Percentiles rank a stretch among this genome's conserved stretches.
Evolutionary conservation across 2,888 invertebrate species (phyloP).

Genomic region (Eurois occulta): DNA sequence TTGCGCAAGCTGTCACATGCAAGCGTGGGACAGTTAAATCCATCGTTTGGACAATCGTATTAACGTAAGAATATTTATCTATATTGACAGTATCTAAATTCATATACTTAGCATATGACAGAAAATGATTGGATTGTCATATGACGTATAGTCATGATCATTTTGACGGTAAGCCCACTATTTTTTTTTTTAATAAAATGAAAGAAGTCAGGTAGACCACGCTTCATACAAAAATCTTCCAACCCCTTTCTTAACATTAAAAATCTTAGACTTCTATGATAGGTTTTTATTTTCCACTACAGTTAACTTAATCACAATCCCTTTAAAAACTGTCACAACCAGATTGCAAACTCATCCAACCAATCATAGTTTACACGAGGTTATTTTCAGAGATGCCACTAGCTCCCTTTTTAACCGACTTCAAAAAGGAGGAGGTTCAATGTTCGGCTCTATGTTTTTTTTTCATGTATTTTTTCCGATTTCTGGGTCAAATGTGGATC

Average conservation of each 20-base stretch:
- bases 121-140: background rate
- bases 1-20: constrained; percentile 25
- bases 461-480: no score
- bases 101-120: background rate
- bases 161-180: no score
- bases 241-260: background rate
- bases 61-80: background rate
- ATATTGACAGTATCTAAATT: background rate
- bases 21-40: background rate
- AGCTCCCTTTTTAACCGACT: constrained; percentile 31
- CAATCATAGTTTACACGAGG: no score
- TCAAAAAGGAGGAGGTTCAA: no score
- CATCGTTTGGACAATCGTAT: constrained; percentile 15
- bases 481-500: no score
- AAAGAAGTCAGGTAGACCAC: no score
- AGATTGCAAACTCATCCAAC: constrained; percentile 11
- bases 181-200: no score
- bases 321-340: background rate
- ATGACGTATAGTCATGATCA: background rate
- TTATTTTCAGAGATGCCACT: constrained; percentile 8
- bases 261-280: background rate
- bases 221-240: no score
- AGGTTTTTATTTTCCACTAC: background rate
- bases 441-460: no score
- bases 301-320: background rate